Evolutionary conservation across 2,888 invertebrate genomes (phyloP), one percentile per base, ranked within the genome.

Genomic region (Abscondita cerata): DNA sequence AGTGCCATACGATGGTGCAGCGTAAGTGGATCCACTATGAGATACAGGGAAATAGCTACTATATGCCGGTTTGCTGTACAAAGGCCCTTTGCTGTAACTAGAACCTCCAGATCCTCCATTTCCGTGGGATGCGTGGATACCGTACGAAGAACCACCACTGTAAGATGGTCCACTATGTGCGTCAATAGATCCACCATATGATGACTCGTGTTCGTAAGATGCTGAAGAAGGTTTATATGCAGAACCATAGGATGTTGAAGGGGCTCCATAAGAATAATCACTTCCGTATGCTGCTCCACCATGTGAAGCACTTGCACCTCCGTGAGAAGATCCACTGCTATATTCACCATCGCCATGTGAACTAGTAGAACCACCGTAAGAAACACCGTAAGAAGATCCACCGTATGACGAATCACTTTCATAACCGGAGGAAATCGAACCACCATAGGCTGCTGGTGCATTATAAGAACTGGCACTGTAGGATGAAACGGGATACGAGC

Each of bases 381-480:
- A 25, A 25, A 6, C 62, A 52, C 61, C 48, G 46, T 60, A 53
- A 15, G 65, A 55, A 44, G 67, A 60, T 20, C 56, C 57, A n/a
- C 58, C 55, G 47, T 58, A 51, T 13, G 34, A 51, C 9, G 47
- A 13, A 8, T 13, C 6, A 9, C n/a, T 8, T 51, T 52, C 52
- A 36, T 63, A 57, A 31, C n/a, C n/a, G n/a, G n/a, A n/a, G n/a
- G n/a, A n/a, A n/a, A 62, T 48, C 34, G 64, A 63, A 9, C 50
- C 58, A 18, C 57, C 54, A 48, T 57, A 53, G 9, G 59, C 44
- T 25, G 52, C 34, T 18, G 50, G 11, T 51, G 33, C 31, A 20
- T 46, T 36, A 19, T 36, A 36, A 12, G 2, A 6, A 6, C 6
- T 6, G 5, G 36, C 11, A 2, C 12, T 11, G 11, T 36, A 36